Evolutionary conservation across 2,888 invertebrate genomes (phyloP).

Genomic region (Catocala fraxini): DNA sequence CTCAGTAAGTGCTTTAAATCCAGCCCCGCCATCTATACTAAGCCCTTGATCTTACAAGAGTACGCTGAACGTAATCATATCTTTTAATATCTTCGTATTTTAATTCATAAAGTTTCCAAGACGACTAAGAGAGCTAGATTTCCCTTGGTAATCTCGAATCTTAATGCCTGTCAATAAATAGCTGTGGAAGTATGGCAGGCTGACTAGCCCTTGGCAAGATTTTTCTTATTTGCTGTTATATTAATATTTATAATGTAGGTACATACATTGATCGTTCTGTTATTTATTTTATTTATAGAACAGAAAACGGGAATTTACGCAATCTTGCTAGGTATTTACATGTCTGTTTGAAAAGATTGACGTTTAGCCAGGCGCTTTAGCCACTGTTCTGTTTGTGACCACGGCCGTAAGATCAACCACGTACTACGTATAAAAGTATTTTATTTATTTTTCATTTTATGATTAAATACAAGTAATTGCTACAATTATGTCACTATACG

Average conservation of each 20-base stretch:
- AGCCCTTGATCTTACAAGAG: constrained; percentile 15
- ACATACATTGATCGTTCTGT: too few species aligned
- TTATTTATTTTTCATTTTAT: too few species aligned
- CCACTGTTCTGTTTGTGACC: too few species aligned
- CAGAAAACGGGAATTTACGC: too few species aligned
- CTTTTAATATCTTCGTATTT: constrained; percentile 41
- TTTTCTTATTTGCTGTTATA: not conserved
- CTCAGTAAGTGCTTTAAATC: not conserved
- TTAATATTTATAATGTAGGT: not conserved
- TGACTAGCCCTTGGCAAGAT: constrained; percentile 25
- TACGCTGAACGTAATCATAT: constrained; percentile 37
- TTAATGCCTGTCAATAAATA: constrained; percentile 38
- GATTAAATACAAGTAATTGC: too few species aligned
- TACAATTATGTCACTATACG: too few species aligned
- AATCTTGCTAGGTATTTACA: too few species aligned
- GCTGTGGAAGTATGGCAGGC: constrained; percentile 13
- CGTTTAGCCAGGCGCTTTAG: too few species aligned
- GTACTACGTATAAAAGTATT: too few species aligned
- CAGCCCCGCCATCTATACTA: constrained; percentile 8
- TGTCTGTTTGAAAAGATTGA: too few species aligned
- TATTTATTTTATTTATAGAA: too few species aligned
- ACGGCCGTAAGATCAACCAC: too few species aligned
- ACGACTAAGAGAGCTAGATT: constrained; percentile 49
- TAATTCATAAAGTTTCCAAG: constrained; percentile 43
- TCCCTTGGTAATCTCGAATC: constrained; percentile 50